Base-by-base conservation (phyloP, 2,113 vertebrate genomes). In the Trochalopteron elliotii region DNA sequence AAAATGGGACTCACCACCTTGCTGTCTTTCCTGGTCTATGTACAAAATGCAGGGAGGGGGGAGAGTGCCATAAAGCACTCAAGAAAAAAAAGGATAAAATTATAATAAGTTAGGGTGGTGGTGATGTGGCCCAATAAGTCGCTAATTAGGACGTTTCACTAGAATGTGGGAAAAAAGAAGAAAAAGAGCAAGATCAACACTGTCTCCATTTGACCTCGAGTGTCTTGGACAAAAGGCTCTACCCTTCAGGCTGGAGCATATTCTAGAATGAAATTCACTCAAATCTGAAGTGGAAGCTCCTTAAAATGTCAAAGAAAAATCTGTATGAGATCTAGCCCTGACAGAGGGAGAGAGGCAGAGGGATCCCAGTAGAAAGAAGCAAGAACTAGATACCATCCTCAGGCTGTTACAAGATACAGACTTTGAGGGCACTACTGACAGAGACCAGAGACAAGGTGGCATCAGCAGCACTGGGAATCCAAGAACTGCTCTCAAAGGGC, bases 1-100 rank as follows among this genome's bases (percentile, higher is more conserved):
- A 83, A 90, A 86, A 72, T 0, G 4, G 15, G 13, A 65, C n/a
- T 50, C 28, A 8, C 7, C 39, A 57, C 28, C n/a, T 61, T 60
- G 11, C 59, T 68, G n/a, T 59, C 79, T 56, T 63, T 90, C 74
- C 68, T 39, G 8, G 17, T 50, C 25, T 52, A 15, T 35, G 44
- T 10, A 42, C 15, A 44, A 15, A 63, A 67, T 11, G 3, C 5
- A 22, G 12, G 6, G 20, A 49, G 47, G 2, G 3, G 2, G 0
- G 1, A 40, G 42, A 1, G 2, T 31, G 13, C 28, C 23, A 56
- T 24, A 82, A 79, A 88, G 17, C 22, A 59, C 24, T 72, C 22
- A 7, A 68, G 16, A 14, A n/a, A 31, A 35, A 39, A 8, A 40
- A 23, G 4, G 0, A 35, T 23, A 45, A 47, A 40, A 55, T 64